Base-by-base conservation (phyloP, 2,797 vertebrate species). In the Delichon dasypus region DNA sequence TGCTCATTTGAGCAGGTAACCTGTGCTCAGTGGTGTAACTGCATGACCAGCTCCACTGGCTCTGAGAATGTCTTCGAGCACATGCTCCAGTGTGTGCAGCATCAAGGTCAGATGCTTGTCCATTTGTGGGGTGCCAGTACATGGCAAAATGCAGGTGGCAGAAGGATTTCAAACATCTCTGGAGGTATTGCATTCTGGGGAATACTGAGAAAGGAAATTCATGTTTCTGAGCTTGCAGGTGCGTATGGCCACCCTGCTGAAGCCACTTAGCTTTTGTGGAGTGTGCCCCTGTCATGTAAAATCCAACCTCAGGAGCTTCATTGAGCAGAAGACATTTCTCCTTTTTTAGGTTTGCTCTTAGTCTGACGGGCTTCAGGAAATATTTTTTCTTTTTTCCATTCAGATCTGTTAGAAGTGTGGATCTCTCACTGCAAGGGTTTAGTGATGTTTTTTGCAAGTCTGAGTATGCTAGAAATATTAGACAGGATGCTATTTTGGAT, bases 101-200 rank as follows among this genome's bases (percentile, higher is more conserved):
- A 47, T 3, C 38, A 64, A 34, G 22, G 51, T 47, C 2, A 0
- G 25, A 34, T n/a, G 22, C 3, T 3, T 38, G 23, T 72, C 17
- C 38, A 67, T 40, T 25, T 2, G 3, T 58, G 34, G 10, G 20
- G 16, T 61, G 42, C 44, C 36, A 44, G 10, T 44, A 57, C 16
- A 3, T 16, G 50, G 32, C 48, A 73, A 79, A 61, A 10, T 17
- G 34, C 48, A 32, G 32, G 34, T 51, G 44, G 22, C 7, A n/a
- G 34, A 72, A 68, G n/a, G 57, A 36, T 72, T 92, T 76, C 42
- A 70, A 70, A 48, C 17, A 38, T 32, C 38, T 86, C 19, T 42
- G 16, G 34, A 65, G 13, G 4, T 13, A 18, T 27, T 74, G 34
- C 29, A 25, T 61, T 45, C 34, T 50, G 48, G 25, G 38, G 54